A percentile compares a stretch with the other conserved stretches of the same genome.
phyloP scores from a whole-genome alignment of 2,797 vertebrate genomes.

The Tauraco hartlaubi region DNA sequence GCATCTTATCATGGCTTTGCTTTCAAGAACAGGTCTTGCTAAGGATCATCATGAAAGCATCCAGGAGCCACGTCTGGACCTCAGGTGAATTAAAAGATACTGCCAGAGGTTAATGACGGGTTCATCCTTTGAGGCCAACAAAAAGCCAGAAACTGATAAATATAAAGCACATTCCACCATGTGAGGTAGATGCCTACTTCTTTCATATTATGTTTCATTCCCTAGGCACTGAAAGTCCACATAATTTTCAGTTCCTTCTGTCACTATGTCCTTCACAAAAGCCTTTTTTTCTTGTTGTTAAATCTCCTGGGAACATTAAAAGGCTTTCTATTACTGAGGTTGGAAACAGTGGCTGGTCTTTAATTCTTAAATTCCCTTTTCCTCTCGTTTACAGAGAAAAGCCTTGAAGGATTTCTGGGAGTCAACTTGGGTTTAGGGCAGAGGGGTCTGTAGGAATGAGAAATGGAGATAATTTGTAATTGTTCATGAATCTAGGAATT shows the following conservation, averaged over 20 bases:
- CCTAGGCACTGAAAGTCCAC: not conserved
- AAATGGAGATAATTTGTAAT: not conserved
- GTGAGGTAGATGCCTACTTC: not conserved
- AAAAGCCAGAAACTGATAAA: not conserved
- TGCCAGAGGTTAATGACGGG: not conserved
- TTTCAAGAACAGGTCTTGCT: not conserved
- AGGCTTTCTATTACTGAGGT: not conserved
- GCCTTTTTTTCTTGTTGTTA: not conserved
- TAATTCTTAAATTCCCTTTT: not conserved
- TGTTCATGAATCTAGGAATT: not conserved
- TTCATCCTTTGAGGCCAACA: not conserved
- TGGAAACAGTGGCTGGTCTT: not conserved
- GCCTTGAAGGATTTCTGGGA: not conserved
- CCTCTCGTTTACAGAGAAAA: not conserved
- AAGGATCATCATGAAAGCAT: not conserved
- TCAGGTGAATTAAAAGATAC: constrained; percentile 7
- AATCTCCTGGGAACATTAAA: not conserved
- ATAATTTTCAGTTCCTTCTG: constrained; percentile 24
- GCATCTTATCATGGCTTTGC: not conserved
- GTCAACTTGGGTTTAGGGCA: not conserved
- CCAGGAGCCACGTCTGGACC: not conserved
- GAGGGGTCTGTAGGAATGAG: not conserved
- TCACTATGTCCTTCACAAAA: not conserved
- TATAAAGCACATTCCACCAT: not conserved
- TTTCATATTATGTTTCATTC: constrained; percentile 17